Percentiles rank a stretch among this genome's conserved stretches.
These are phyloP conservation scores for Lophotriccus pileatus DNA, from an alignment of 2,797 vertebrate species.

Conservation along the genomic window DNA sequence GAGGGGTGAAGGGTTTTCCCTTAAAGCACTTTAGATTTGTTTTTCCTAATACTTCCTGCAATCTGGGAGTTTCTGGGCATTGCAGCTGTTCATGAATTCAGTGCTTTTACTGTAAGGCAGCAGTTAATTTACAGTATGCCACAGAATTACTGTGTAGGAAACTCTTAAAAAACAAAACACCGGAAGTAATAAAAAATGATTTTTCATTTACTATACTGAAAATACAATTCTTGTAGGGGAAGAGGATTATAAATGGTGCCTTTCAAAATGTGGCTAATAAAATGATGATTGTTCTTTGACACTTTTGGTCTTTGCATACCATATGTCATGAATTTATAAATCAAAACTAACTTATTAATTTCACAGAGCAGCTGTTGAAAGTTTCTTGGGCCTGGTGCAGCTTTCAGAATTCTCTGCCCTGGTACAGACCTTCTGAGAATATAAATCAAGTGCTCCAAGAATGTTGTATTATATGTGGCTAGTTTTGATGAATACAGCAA, in stretches of 20 bases:
- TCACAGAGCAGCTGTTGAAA: background rate
- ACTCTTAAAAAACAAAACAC: background rate
- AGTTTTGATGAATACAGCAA: background rate
- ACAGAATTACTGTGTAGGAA: background rate
- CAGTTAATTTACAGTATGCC: background rate
- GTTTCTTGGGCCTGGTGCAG: background rate
- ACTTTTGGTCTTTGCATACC: background rate
- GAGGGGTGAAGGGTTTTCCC: background rate
- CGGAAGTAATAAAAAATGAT: background rate
- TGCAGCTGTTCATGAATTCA: constrained; percentile 12
- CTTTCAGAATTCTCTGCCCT: background rate
- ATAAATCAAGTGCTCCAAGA: background rate
- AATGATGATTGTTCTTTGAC: background rate
- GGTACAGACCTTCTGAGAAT: background rate
- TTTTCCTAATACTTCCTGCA: constrained; percentile 23
- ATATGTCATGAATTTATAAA: background rate
- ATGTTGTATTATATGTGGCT: background rate
- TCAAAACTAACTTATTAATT: background rate
- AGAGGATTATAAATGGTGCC: background rate
- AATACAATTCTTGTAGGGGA: background rate
- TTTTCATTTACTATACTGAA: background rate
- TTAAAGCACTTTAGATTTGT: background rate
- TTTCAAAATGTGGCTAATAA: background rate
- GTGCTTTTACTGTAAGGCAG: constrained; percentile 29
- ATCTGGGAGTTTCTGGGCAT: background rate